Evolutionary conservation across 2,888 invertebrate species (phyloP).

Genomic region (Tanypteryx hageni): DNA sequence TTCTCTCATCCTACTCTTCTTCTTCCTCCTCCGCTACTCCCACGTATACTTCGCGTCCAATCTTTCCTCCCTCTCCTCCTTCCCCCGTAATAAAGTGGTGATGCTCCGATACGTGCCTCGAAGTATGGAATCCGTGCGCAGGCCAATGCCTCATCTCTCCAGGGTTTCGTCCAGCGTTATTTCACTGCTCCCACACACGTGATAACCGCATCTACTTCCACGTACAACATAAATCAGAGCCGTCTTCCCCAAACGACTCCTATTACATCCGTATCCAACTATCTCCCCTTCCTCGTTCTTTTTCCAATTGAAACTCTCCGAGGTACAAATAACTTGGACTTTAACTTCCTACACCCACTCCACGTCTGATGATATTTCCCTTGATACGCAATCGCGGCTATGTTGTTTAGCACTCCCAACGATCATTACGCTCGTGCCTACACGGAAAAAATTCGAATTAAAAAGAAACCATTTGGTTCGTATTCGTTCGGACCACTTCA

Average conservation of each 20-base stretch:
- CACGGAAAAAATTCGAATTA: too few relatives aligned
- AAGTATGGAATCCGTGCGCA: neutral
- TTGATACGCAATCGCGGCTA: too few relatives aligned
- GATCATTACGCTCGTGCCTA: too few relatives aligned
- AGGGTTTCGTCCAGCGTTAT: neutral
- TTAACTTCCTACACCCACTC: too few relatives aligned
- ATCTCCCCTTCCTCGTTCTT: neutral
- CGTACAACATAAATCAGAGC: neutral
- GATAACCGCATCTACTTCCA: neutral
- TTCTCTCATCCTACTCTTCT: neutral
- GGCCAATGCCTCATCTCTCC: neutral
- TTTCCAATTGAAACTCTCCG: too few relatives aligned
- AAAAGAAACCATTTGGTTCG: too few relatives aligned
- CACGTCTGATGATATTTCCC: too few relatives aligned
- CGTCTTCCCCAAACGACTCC: neutral
- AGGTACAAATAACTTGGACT: too few relatives aligned
- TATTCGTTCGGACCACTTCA: too few relatives aligned
- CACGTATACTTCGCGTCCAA: neutral
- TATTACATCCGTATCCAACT: neutral
- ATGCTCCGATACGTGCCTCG: neutral
- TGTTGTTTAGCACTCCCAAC: too few relatives aligned
- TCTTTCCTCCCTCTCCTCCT: neutral
- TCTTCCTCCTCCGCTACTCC: neutral
- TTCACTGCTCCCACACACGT: neutral
- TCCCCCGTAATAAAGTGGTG: constrained; percentile 10